Percentiles rank a stretch among this genome's conserved stretches.
Conservation (phyloP, 2,888 invertebrate species). For the Nomada goodeniana region DNA sequence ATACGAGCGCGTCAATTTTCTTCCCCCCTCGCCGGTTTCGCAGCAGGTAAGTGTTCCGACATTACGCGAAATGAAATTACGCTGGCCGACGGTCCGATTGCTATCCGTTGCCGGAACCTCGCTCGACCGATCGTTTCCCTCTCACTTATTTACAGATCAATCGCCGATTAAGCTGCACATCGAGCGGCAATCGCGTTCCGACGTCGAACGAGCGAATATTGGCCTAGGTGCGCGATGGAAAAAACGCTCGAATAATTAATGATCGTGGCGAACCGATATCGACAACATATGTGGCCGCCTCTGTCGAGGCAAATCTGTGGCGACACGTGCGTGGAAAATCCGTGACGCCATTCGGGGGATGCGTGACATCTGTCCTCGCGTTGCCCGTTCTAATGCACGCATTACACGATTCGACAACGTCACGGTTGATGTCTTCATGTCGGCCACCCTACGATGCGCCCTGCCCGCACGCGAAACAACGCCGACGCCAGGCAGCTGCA, state of each 20-base stretch:
- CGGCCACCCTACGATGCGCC: conserved; percentile 34
- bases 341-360: conserved; percentile 61
- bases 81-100: conserved; percentile 35
- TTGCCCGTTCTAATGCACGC: conserved; percentile 64
- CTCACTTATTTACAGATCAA: conserved; percentile 38
- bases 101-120: conserved; percentile 16
- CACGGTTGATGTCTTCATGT: conserved; percentile 71
- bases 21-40: background rate
- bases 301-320: conserved; percentile 64
- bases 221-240: conserved; percentile 32
- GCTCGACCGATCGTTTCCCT: conserved; percentile 22
- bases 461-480: background rate
- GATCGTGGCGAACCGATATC: conserved; percentile 55
- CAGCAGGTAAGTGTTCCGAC: conserved; percentile 31
- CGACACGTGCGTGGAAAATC: conserved; percentile 80
- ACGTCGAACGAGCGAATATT: background rate
- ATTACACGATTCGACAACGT: conserved; percentile 64
- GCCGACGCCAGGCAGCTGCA: background rate
- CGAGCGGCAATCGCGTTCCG: conserved; percentile 29
- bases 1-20: conserved; percentile 18
- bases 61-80: conserved; percentile 33
- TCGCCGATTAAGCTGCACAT: conserved; percentile 28
- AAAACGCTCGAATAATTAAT: conserved; percentile 66
- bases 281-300: conserved; percentile 70
- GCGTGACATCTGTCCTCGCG: conserved; percentile 76